phyloP scores from a whole-genome alignment of 2,888 invertebrate species.

The Augiades crinisus region DNA sequence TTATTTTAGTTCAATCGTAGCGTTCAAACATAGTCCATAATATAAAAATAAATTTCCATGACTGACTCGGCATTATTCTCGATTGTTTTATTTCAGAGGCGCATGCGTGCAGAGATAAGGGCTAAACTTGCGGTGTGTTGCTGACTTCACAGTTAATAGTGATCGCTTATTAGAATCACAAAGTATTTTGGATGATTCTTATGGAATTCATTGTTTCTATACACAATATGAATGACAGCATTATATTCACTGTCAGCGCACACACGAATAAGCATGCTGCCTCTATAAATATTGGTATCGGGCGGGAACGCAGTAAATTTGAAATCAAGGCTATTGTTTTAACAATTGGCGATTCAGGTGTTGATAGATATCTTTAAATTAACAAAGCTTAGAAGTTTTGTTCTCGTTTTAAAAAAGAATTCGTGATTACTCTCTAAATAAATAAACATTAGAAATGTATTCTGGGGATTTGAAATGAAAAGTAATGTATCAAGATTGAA shows the following conservation, averaged over 20 bases:
- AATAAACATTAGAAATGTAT: not conserved
- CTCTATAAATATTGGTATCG: conserved; percentile 50
- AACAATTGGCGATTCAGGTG: conserved; percentile 15
- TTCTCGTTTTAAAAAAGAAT: not conserved
- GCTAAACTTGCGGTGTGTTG: conserved; percentile 76
- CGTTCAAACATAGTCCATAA: conserved; percentile 30
- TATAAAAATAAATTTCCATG: conserved; percentile 71
- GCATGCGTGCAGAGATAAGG: conserved; percentile 78
- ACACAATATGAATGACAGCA: conserved; percentile 43
- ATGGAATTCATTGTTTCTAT: conserved; percentile 35
- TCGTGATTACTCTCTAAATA: not conserved
- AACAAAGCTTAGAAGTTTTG: not conserved
- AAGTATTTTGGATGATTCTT: conserved; percentile 36
- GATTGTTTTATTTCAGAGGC: conserved; percentile 81
- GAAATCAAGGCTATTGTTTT: conserved; percentile 26
- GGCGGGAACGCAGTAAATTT: conserved; percentile 26
- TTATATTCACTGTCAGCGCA: conserved; percentile 65
- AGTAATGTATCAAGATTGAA: conserved; percentile 29
- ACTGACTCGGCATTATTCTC: conserved; percentile 79
- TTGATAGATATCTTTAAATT: not conserved
- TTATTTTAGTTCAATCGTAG: conserved; percentile 29
- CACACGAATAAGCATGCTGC: conserved; percentile 77
- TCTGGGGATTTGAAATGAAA: not conserved
- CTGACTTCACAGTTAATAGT: conserved; percentile 56
- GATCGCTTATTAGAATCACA: conserved; percentile 36